These are phyloP conservation scores for Deroplatys truncata DNA, from an alignment of 2,888 invertebrate genomes.

Conservation along the genomic window DNA sequence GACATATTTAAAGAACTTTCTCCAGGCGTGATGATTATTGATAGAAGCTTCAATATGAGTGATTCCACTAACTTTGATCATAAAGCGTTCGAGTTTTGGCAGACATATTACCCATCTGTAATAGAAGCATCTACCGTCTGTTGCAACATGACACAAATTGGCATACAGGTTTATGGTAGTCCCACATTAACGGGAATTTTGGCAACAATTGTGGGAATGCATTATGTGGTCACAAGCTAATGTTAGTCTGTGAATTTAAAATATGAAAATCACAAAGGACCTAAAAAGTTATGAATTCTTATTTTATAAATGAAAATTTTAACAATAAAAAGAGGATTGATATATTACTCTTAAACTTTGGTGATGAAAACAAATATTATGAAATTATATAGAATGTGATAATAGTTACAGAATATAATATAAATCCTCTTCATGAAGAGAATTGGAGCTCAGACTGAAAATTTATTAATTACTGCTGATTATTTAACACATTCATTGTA, in stretches of 20 bases:
- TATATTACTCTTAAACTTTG: background rate
- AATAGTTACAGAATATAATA: background rate
- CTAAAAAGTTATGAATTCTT: background rate
- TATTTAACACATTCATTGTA: background rate
- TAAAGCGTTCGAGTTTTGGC: constrained; percentile 78
- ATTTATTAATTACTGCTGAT: background rate
- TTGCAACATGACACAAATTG: constrained; percentile 54
- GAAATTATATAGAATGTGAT: background rate
- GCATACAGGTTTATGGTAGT: background rate
- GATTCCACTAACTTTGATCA: constrained; percentile 64
- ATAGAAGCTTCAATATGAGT: constrained; percentile 74
- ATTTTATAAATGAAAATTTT: background rate
- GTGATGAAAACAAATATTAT: background rate
- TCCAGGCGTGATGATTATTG: constrained; percentile 69
- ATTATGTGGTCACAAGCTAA: background rate
- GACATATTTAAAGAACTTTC: constrained; percentile 61
- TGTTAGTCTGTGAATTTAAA: background rate
- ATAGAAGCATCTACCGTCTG: constrained; percentile 68
- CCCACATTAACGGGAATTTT: background rate
- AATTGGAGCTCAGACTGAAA: background rate
- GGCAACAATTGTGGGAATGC: background rate
- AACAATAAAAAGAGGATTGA: background rate
- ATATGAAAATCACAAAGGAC: background rate
- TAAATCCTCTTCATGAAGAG: background rate
- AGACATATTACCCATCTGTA: constrained; percentile 75